These are phyloP conservation scores for Naja naja DNA, from an alignment of 2,113 vertebrate species.

Conservation along the genomic window DNA sequence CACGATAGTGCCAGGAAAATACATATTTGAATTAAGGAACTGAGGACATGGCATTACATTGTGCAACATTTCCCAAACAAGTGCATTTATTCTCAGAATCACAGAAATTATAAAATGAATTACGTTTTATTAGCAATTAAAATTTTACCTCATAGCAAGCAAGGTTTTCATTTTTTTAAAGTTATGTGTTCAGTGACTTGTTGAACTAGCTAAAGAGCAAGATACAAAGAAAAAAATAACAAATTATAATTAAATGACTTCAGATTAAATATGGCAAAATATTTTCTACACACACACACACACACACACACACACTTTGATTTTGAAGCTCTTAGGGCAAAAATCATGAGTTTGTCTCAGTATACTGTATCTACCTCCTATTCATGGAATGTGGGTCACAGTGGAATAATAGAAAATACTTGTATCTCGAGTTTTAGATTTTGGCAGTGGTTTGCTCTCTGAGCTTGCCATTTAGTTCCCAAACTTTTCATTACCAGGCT, in stretches of 20 bases:
- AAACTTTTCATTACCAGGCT: too few species aligned
- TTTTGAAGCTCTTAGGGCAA: neutral
- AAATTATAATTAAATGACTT: neutral
- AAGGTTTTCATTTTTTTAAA: neutral
- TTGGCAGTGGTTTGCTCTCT: too few species aligned
- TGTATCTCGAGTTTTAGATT: too few species aligned
- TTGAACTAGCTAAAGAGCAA: neutral
- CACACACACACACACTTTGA: neutral
- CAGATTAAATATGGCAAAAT: neutral
- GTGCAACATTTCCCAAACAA: neutral
- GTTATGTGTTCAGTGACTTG: neutral
- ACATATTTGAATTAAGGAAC: neutral
- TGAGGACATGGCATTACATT: neutral
- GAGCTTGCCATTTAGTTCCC: too few species aligned
- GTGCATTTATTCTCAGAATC: neutral
- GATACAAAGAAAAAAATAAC: neutral
- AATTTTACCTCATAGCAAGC: neutral
- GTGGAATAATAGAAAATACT: neutral
- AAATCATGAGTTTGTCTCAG: neutral
- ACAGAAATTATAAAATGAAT: neutral
- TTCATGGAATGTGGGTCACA: neutral
- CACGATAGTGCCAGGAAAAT: neutral
- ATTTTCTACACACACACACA: neutral
- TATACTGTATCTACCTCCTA: neutral
- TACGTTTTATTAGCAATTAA: neutral